Evolutionary conservation across 2,888 invertebrate species (phyloP), one percentile per base, ranked within the genome.

Genomic region (Linyphia triangularis): DNA sequence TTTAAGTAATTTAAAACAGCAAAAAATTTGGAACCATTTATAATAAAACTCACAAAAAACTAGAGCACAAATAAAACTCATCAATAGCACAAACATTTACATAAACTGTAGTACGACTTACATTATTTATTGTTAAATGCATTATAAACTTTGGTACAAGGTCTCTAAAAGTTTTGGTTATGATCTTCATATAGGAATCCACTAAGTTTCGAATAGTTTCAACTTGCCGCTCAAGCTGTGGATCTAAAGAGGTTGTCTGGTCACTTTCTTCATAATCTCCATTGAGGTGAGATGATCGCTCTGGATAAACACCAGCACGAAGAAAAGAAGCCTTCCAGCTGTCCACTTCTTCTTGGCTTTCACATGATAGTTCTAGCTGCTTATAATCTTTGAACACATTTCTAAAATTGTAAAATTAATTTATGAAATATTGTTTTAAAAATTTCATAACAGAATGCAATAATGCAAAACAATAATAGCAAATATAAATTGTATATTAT

Each of bases 151-250:
- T 99, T 91, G 99, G 99, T 92, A 99, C 98, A 92, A 99, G 95
- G 94, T 99, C 99, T 84, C 98, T 95, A 90, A 98, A 98, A 28
- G 99, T 99, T 94, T 99, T 99, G 90, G 98, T 99, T 88, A 99
- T 98, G 92, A 99, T 99, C 93, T 97, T 97, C 98, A 99, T 99
- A 94, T 99, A 99, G 6, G 99, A 99, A 93, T 99, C 99, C n/a
- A 99, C 99, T 92, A 99, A 94, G 93, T 99, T 99, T 85, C 99
- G 95, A 93, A 99, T 99, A 26, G 99, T 99, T 94, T 99, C 99
- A 91, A 99, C 99, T 93, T 99, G 99, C 85, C 99, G 95, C 93
- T 99, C 99, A 91, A 99, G 93, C 93, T 98, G 97, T 7, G 95
- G 95, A 91, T 95, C 94, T 93, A 94, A 93, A 0, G 94, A 94